Conservation (phyloP, 2,113 vertebrate species). For the Solenodon paradoxus region DNA sequence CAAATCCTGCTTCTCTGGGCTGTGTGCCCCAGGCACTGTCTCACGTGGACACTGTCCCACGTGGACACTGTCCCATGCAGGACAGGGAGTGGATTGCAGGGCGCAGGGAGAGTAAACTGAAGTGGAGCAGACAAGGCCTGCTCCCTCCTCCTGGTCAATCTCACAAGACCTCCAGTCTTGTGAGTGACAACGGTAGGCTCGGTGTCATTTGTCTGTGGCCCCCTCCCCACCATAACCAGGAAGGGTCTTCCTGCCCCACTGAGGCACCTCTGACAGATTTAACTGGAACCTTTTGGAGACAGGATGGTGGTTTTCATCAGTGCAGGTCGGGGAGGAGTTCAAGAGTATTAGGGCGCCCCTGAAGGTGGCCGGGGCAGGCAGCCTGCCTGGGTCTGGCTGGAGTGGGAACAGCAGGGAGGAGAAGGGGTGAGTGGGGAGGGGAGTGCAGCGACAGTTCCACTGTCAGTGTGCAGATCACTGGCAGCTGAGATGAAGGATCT, state of each 20-base stretch:
- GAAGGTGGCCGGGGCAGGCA: background rate
- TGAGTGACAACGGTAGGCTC: too few species aligned
- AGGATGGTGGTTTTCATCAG: background rate
- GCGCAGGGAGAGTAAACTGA: too few species aligned
- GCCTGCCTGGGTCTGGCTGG: background rate
- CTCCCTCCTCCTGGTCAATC: background rate
- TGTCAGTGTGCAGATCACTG: conserved; percentile 37
- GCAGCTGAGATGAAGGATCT: background rate
- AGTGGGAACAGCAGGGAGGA: background rate
- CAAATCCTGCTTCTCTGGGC: background rate
- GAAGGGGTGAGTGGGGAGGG: background rate
- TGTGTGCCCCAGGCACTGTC: too few species aligned
- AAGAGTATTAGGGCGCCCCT: background rate
- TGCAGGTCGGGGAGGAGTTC: accelerated
- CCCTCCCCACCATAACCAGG: too few species aligned
- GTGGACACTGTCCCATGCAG: too few species aligned
- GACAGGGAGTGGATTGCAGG: too few species aligned
- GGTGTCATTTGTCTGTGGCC: background rate
- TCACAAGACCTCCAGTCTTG: too few species aligned
- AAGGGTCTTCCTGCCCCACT: background rate
- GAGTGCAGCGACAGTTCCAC: background rate
- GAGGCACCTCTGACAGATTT: background rate
- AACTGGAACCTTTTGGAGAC: background rate
- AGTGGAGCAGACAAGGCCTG: accelerated
- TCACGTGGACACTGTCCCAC: too few species aligned